Conservation (phyloP, 2,113 vertebrate species). For the Esox niger region DNA sequence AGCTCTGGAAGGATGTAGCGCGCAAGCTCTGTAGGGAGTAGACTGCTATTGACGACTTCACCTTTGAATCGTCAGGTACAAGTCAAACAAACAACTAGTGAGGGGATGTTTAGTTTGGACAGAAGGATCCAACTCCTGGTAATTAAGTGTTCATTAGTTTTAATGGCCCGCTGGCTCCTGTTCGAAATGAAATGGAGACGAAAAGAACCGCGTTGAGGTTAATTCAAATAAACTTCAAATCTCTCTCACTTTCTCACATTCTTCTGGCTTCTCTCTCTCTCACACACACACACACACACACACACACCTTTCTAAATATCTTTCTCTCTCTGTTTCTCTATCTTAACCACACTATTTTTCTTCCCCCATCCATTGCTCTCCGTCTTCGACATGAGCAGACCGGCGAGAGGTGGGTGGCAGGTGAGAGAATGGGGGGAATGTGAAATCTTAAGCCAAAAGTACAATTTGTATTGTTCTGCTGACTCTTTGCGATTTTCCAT, state of each 20-base stretch:
- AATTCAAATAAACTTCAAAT: constrained; percentile 57
- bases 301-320: too few species aligned
- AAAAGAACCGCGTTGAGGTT: constrained; percentile 54
- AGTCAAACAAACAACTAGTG: constrained; percentile 69
- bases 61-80: constrained; percentile 64
- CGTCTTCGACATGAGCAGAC: constrained; percentile 22
- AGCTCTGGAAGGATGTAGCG: too few species aligned
- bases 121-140: constrained; percentile 54
- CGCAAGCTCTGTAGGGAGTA: too few species aligned
- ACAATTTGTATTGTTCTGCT: constrained; percentile 21
- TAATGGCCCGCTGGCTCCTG: constrained; percentile 58
- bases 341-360: constrained; percentile 7
- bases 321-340: neutral
- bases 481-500: neutral
- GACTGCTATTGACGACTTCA: too few species aligned
- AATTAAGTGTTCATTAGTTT: constrained; percentile 72
- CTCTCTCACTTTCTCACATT: constrained; percentile 4
- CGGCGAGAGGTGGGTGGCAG: constrained; percentile 4
- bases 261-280: constrained; percentile 8
- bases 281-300: too few species aligned
- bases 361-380: neutral
- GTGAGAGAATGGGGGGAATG: neutral
- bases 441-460: constrained; percentile 11
- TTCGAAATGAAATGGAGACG: constrained; percentile 57
- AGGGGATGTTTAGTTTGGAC: constrained; percentile 59